Evolutionary conservation across 2,888 invertebrate species (phyloP), one percentile per base, ranked within the genome.

Genomic region (Priocnemis perturbator): DNA sequence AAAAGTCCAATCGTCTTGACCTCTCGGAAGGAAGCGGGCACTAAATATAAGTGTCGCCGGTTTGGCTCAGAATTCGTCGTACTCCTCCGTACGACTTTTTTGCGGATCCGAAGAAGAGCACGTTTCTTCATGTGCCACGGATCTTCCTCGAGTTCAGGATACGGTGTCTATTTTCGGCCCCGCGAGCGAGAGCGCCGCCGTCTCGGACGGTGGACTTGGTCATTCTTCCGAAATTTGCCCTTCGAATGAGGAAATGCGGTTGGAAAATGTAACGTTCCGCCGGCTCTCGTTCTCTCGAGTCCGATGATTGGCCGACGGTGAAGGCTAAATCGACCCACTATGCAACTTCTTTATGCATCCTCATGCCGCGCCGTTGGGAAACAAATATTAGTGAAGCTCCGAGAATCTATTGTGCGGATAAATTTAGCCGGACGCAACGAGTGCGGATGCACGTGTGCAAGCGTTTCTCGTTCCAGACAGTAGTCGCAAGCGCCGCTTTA

Each of bases 401-500:
- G 44, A 14, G 45, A 20, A 37, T 37, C 37, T 37, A 37, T 45
- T 45, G 37, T 58, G 44, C 21, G 45, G 58, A 19, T 58, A 58
- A 21, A 58, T 19, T 58, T 58, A 58, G 58, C 20, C 15, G 37
- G 21, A 11, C 20, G 37, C 58, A n/a, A 44, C 58, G 37, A 44
- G 20, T 45, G 21, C 23, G 53, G 11, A 53, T 21, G 20, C 23
- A 21, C 53, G 53, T 20, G 20, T 21, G 23, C 15, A 37, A 37
- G 37, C 37, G 11, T 37, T 7, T 55, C 47, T 37, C 19, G 26
- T 48, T 26, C 48, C 50, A 50, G 60, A 37, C 37, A 7, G 66
- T 68, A 58, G 74, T 69, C 66, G 71, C 63, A 62, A 71, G 69
- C 74, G 73, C 73, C 73, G 73, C 72, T 71, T 73, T 66, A 47